Percentiles rank a stretch among this genome's conserved stretches.
Evolutionary conservation across 2,888 invertebrate genomes (phyloP).

Genomic region (Molorchus minor): DNA sequence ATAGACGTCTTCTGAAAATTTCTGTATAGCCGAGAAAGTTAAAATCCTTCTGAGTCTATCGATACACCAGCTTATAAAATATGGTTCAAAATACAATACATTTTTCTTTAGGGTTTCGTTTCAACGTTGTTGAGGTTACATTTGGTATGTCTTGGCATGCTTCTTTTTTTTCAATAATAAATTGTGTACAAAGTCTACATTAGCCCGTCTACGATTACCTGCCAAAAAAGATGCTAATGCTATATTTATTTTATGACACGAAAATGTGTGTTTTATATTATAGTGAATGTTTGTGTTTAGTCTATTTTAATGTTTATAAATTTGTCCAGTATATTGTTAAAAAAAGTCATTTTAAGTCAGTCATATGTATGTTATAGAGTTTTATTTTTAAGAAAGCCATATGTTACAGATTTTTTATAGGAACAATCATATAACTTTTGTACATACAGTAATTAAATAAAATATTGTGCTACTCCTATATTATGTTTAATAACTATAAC

Average conservation of each 20-base stretch:
- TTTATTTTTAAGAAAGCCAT: constrained; percentile 43
- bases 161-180: constrained; percentile 18
- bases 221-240: constrained; percentile 15
- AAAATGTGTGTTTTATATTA: constrained; percentile 19
- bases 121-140: neutral
- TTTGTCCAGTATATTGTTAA: constrained; percentile 28
- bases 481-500: too few relatives aligned
- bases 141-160: constrained; percentile 17
- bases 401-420: constrained; percentile 45
- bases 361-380: constrained; percentile 32
- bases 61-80: neutral
- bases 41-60: too few relatives aligned
- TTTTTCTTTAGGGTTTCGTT: constrained; percentile 2
- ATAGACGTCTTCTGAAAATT: too few relatives aligned
- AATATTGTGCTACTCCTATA: constrained; percentile 41
- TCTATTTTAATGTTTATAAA: constrained; percentile 30
- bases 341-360: constrained; percentile 30
- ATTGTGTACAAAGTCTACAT: constrained; percentile 18
- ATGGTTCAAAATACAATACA: neutral
- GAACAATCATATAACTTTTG: constrained; percentile 47
- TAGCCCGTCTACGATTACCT: constrained; percentile 23
- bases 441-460: constrained; percentile 45
- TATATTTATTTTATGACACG: constrained; percentile 20
- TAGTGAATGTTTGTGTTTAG: constrained; percentile 36
- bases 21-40: too few relatives aligned